Evolutionary conservation across 2,888 invertebrate genomes (phyloP), one percentile per base, ranked within the genome.

Genomic region (Watsonalla cultraria): DNA sequence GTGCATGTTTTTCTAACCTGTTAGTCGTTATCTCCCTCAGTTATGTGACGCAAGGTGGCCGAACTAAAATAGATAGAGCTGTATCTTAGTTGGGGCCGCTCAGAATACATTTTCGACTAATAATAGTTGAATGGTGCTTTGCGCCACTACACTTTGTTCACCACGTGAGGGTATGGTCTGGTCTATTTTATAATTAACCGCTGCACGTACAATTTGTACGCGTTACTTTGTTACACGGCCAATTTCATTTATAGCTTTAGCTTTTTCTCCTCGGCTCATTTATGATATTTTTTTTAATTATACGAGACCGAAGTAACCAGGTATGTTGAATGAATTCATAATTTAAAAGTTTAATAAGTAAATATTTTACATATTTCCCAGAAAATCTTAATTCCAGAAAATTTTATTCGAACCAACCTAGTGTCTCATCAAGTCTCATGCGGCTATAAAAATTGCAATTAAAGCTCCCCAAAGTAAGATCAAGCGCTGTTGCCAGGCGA

Each of bases 1-100:
- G 42, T 11, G 9, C 42, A 11, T 42, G 42, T 42, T 45, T 45
- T 33, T 51, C 33, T 51, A 51, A 46, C 45, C 51, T 46, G 34
- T 51, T 14, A 46, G 46, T 51, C 34, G 7, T 46, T 45, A 45
- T 45, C 48, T 45, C 34, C 33, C 42, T 47, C 48, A 15, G 15
- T 51, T 39, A 46, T 49, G 51, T 46, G 15, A 77, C 76, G 75
- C 76, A 74, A 74, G 73, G 72, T 72, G 76, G 68, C 68, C 69
- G 65, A 74, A 74, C 80, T 55, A 70, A 88, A 88, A 87, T 87
- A 89, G 81, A 79, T 72, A 68, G 65, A 73, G 74, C 74, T 62
- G 72, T 73, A 74, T 84, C 82, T 78, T 77, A 75, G 81, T 81
- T 84, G 84, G 88, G 90, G 87, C 84, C 86, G 76, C 73, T 71